Base-by-base conservation (phyloP, 2,888 invertebrate genomes). In the Heteromurus nitidus region DNA sequence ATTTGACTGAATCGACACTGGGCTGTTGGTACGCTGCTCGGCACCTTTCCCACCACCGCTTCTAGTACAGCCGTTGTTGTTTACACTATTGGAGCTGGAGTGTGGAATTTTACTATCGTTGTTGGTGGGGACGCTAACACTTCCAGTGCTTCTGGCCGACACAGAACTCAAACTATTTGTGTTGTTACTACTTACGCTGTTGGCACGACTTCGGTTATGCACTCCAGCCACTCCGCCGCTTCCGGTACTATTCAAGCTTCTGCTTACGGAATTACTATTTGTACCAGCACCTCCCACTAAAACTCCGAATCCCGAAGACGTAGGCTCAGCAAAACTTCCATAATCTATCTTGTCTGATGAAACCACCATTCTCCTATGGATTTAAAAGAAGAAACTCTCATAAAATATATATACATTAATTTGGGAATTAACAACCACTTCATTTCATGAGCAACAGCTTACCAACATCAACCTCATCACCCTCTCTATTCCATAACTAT, bases 301-400 rank as follows among this genome's bases (percentile, higher is more conserved):
- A 30, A 82, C 80, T 36, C 77, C 75, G 73, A 58, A 65, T 53
- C 83, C 82, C 74, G 85, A 84, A 76, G 84, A 82, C 69, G 84
- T 77, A 62, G 79, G 83, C 69, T 85, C 85, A 55, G 85, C 79
- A 83, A 86, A 85, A 84, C 85, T 85, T 83, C 86, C 86, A 85
- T 86, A 86, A 77, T 85, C 86, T 85, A 85, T 84, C 85, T 86
- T 86, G 83, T 86, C 86, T 82, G 86, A 84, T 81, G 80, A 81
- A 77, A 86, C 86, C 81, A 85, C 86, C 86, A 86, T 86, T 83
- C 86, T 86, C 77, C 30, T 76, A 60, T 31, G 68, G 62, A 60
- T 62, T 36, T 9, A 36, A 47, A 13, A 47, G 3, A 11, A n/a
- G 11, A 13, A 44, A 26, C 36, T 1, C n/a, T 47, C n/a, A 16